Evolutionary conservation across 2,888 invertebrate genomes (phyloP), one percentile per base, ranked within the genome.

Genomic region (Callyntrura sp.): DNA sequence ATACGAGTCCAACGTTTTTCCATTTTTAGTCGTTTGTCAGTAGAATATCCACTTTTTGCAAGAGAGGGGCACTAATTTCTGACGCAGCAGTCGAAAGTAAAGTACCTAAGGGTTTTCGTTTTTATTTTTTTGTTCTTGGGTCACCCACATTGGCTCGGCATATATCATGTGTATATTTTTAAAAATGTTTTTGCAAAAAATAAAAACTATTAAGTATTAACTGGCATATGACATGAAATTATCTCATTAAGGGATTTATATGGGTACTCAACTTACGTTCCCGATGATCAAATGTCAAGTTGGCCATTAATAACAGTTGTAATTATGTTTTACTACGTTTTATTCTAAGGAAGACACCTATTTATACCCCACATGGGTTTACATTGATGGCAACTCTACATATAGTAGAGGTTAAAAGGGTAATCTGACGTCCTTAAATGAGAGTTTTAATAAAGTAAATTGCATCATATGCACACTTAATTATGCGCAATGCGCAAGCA

Each of bases 221-320:
- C 17, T 35, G 1, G 25, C 2, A 8, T 11, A 62, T 23, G 35
- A 12, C 35, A 35, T 5, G 4, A 35, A 65, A 65, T 0, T 65
- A 28, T 1, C 4, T 12, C 28, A 65, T 28, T 28, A 14, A 5
- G 25, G 23, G n/a, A 25, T 25, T 45, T n/a, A n/a, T n/a, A n/a
- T 70, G 20, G 6, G 45, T 45, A 17, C 11, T n/a, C n/a, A 17
- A 43, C 14, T 35, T 2, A 65, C 20, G 45, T 20, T 17, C n/a
- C n/a, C n/a, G 70, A 70, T 70, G 17, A 43, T 8, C 45, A 81
- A 82, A 82, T 82, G 82, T 82, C 82, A 82, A 82, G 82, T 82
- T 82, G 43, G n/a, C 82, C 6, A 65, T 82, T 82, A 82, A 6
- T 20, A n/a, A n/a, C n/a, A n/a, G 12, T 1, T 45, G 9, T 70